Evolutionary conservation across 2,888 invertebrate species (phyloP).

Genomic region (Drosophila acutilabella): DNA sequence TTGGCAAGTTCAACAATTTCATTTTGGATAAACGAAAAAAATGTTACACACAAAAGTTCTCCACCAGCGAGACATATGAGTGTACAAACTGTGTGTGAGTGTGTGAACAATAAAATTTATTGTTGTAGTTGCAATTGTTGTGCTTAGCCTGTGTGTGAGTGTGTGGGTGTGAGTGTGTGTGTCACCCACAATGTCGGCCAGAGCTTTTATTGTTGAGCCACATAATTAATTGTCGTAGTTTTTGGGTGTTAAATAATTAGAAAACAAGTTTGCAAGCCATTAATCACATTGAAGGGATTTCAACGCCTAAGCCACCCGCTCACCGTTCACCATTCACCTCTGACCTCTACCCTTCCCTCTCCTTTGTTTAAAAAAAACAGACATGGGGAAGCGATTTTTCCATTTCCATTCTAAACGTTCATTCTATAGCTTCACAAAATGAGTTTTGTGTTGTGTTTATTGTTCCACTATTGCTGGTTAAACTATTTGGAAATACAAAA

Average conservation of each 20-base stretch:
- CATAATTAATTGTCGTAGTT: slow-evolving; percentile 82
- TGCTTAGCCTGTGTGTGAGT: slow-evolving; percentile 40
- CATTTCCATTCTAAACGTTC: neutral
- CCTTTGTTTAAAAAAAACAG: neutral
- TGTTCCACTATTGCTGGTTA: too few relatives aligned
- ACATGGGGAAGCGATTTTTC: too few relatives aligned
- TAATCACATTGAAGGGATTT: slow-evolving; percentile 71
- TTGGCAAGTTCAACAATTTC: slow-evolving; percentile 65
- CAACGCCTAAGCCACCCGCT: neutral
- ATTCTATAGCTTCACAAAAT: neutral
- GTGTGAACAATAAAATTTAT: slow-evolving; percentile 77
- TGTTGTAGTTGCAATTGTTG: slow-evolving; percentile 74
- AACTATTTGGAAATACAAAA: too few relatives aligned
- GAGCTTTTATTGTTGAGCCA: slow-evolving; percentile 77
- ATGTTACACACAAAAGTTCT: slow-evolving; percentile 49
- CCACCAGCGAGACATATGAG: slow-evolving; percentile 43
- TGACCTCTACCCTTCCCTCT: neutral
- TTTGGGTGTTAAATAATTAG: slow-evolving; percentile 82
- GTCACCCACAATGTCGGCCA: slow-evolving; percentile 68
- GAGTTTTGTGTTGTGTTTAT: neutral
- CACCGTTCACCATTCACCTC: neutral
- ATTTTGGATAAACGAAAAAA: slow-evolving; percentile 52
- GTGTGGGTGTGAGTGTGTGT: slow-evolving; percentile 32
- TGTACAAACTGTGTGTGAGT: slow-evolving; percentile 41
- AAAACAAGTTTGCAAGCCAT: slow-evolving; percentile 79